These are phyloP conservation scores for Sinotaia quadrata DNA, from an alignment of 2,888 invertebrate species.

Conservation along the genomic window DNA sequence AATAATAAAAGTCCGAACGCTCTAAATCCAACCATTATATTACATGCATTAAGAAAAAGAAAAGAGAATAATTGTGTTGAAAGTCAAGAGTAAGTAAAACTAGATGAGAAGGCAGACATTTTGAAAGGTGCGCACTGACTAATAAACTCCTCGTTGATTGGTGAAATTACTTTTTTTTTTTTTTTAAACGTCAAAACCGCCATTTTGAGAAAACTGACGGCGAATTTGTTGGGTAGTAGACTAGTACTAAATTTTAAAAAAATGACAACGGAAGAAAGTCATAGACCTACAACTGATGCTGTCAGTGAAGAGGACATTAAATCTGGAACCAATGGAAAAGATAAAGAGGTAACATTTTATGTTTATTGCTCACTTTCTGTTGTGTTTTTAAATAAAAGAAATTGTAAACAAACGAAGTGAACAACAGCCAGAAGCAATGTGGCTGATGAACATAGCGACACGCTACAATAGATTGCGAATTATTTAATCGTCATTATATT, in stretches of 20 bases:
- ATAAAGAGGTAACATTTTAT: slow-evolving; percentile 10
- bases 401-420: too few species aligned
- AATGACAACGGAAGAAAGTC: slow-evolving; percentile 22
- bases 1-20: not conserved
- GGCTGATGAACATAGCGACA: too few species aligned
- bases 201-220: not conserved
- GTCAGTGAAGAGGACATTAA: not conserved
- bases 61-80: not conserved
- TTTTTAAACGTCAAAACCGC: slow-evolving; percentile 9
- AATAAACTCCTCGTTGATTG: slow-evolving; percentile 11
- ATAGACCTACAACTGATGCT: not conserved
- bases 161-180: slow-evolving; percentile 21
- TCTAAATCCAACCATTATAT: slow-evolving; percentile 8
- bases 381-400: too few species aligned
- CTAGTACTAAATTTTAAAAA: not conserved
- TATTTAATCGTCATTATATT: too few species aligned
- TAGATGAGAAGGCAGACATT: slow-evolving; percentile 31
- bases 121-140: slow-evolving; percentile 20
- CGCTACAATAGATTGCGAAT: too few species aligned
- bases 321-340: not conserved
- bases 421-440: too few species aligned
- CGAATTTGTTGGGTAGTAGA: not conserved
- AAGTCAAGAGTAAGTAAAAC: not conserved
- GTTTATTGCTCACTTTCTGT: too few species aligned
- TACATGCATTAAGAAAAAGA: not conserved